These are phyloP conservation scores for Portunus trituberculatus DNA, from an alignment of 1,140 invertebrate species.

Conservation along the genomic window DNA sequence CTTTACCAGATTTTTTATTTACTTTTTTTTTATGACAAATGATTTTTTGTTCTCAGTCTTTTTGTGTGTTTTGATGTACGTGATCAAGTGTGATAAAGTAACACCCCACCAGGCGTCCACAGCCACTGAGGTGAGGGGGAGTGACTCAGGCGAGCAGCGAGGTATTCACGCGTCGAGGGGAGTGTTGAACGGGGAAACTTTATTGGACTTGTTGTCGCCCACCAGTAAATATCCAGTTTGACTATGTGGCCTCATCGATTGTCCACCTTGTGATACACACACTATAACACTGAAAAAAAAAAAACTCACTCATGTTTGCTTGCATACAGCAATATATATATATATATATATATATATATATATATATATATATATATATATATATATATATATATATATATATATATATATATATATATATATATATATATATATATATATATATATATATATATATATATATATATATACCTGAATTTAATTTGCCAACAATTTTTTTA, in stretches of 20 bases:
- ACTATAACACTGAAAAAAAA: not conserved
- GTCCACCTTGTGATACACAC: not conserved
- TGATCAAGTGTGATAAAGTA: not conserved
- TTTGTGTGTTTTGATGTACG: not conserved
- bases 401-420: too few relatives aligned
- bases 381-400: too few relatives aligned
- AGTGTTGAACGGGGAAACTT: not conserved
- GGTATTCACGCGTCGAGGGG: not conserved
- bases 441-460: too few relatives aligned
- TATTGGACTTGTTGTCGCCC: slow-evolving; percentile 20
- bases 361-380: too few relatives aligned
- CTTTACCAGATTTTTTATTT: slow-evolving; percentile 21
- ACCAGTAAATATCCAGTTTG: slow-evolving; percentile 8
- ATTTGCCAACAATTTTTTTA: not conserved
- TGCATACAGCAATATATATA: not conserved
- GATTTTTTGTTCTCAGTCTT: not conserved
- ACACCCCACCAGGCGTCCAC: not conserved
- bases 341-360: too few relatives aligned
- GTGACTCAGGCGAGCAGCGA: not conserved
- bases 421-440: too few relatives aligned
- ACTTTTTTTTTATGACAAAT: not conserved
- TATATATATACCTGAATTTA: not conserved
- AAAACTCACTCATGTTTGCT: not conserved
- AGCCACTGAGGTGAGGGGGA: not conserved
- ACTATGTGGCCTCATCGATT: not conserved